Percentiles rank a stretch among this genome's conserved stretches.
phyloP scores from a whole-genome alignment of 2,113 vertebrate genomes.

The Shinisaurus crocodilurus region DNA sequence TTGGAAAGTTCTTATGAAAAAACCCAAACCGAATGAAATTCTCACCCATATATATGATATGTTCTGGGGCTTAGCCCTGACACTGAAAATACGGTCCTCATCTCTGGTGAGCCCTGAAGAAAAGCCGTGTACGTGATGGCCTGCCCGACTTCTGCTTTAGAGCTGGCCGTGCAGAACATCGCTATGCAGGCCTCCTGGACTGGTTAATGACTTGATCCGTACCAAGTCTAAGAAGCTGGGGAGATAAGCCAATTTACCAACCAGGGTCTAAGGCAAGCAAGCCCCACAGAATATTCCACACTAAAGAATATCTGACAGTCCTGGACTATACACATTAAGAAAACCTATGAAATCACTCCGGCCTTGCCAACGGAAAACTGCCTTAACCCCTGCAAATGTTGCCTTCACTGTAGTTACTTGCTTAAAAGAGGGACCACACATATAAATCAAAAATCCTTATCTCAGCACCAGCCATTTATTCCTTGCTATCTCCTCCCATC shows the following conservation, averaged over 20 bases:
- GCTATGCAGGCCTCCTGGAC: not conserved
- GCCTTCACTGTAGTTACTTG: fast-evolving
- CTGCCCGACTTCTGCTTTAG: not conserved
- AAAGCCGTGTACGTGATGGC: not conserved
- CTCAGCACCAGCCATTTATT: not conserved
- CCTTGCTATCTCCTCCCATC: not conserved
- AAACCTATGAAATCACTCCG: too few relatives aligned
- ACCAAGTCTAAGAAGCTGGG: not conserved
- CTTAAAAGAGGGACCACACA: not conserved
- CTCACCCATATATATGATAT: too few relatives aligned
- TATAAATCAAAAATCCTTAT: fast-evolving
- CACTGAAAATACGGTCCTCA: too few relatives aligned
- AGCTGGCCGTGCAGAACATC: not conserved
- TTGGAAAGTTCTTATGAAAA: too few relatives aligned
- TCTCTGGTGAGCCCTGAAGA: not conserved
- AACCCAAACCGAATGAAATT: too few relatives aligned
- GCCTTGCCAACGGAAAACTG: too few relatives aligned
- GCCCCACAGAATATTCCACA: not conserved
- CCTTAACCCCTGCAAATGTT: fast-evolving
- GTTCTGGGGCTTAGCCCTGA: not conserved
- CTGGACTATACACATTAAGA: not conserved
- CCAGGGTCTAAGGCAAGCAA: not conserved
- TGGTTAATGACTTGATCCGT: not conserved
- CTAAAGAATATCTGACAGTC: not conserved
- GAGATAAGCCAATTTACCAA: not conserved